Evolutionary conservation across 2,888 invertebrate species (phyloP).

Genomic region (Coenonympha glycerion): DNA sequence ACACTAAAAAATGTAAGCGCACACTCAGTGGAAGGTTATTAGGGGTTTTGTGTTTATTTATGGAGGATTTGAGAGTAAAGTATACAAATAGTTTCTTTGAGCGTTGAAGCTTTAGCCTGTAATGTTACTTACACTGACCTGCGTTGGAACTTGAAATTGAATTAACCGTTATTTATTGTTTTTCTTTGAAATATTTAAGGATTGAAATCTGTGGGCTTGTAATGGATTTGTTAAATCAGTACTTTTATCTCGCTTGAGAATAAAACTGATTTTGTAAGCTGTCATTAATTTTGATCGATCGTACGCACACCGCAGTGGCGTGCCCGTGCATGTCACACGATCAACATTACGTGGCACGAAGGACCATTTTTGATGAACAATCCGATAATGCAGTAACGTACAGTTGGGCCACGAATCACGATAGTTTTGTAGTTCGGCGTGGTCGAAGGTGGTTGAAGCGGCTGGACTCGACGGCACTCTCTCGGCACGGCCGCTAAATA

Average conservation of each 20-base stretch:
- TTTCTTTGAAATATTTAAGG: not conserved
- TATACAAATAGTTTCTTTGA: constrained; percentile 9
- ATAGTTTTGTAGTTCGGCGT: constrained; percentile 28
- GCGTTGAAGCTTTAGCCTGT: not conserved
- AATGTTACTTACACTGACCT: not conserved
- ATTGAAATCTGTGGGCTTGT: constrained; percentile 7
- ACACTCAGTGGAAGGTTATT: constrained; percentile 10
- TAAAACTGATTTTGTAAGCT: constrained; percentile 23
- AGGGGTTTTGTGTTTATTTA: constrained; percentile 11
- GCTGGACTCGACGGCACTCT: constrained; percentile 35
- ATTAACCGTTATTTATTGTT: constrained; percentile 4
- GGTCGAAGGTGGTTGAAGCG: constrained; percentile 21
- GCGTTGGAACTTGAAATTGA: not conserved
- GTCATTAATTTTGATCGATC: constrained; percentile 27
- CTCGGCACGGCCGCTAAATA: constrained; percentile 72
- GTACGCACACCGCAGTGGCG: constrained; percentile 13
- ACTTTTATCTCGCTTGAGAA: constrained; percentile 10
- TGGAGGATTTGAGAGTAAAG: constrained; percentile 10
- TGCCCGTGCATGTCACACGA: constrained; percentile 21
- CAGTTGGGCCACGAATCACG: constrained; percentile 12
- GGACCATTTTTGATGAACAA: constrained; percentile 26
- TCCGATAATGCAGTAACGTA: constrained; percentile 18
- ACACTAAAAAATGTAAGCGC: constrained; percentile 14
- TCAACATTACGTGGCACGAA: constrained; percentile 23
- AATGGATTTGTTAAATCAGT: constrained; percentile 12